These are phyloP conservation scores for Spodoptera litura DNA, from an alignment of 1,140 invertebrate species.

Conservation along the genomic window DNA sequence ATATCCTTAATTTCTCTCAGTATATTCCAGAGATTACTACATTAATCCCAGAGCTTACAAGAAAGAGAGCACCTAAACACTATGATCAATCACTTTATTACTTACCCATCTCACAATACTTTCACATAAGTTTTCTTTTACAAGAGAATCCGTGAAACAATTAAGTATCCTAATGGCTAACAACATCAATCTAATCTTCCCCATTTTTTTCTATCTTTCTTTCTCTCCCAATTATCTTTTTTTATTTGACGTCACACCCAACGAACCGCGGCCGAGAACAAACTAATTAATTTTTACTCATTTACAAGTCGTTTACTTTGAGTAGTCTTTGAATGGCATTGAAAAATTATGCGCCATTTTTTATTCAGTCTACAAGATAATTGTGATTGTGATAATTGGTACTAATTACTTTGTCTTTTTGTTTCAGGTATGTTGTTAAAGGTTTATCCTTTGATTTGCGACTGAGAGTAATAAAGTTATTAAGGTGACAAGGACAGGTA, in stretches of 20 bases:
- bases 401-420: constrained; percentile 35
- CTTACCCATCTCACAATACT: not conserved
- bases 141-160: constrained; percentile 47
- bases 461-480: not conserved
- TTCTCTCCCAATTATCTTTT: constrained; percentile 67
- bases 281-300: constrained; percentile 76
- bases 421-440: constrained; percentile 43
- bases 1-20: not conserved
- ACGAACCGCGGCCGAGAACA: constrained; percentile 52
- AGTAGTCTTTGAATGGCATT: constrained; percentile 41
- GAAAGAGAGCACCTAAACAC: constrained; percentile 12
- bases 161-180: constrained; percentile 49
- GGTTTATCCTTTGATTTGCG: not conserved
- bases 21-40: not conserved
- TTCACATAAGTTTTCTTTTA: constrained; percentile 30
- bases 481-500: constrained; percentile 24
- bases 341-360: constrained; percentile 39
- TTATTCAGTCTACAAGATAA: constrained; percentile 26
- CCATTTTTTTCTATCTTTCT: constrained; percentile 37
- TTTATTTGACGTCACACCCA: constrained; percentile 52
- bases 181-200: constrained; percentile 56
- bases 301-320: constrained; percentile 67
- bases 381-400: constrained; percentile 40
- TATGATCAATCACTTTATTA: constrained; percentile 19
- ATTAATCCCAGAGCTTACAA: not conserved